Conservation (phyloP, 2,888 invertebrate species). For the Camptogramma bilineatum region DNA sequence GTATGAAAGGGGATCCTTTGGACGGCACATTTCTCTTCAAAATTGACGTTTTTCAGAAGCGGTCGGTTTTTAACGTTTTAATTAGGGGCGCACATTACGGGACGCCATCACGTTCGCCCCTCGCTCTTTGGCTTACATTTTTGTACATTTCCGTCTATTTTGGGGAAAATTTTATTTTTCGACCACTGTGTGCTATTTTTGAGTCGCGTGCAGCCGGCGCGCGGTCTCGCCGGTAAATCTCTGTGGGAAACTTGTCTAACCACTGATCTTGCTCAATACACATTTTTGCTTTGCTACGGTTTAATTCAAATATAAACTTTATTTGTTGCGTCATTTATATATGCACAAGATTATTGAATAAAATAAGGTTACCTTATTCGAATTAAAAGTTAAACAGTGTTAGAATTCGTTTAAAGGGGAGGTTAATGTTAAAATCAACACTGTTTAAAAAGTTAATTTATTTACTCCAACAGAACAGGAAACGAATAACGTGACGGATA, state of each 20-base stretch:
- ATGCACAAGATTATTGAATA: not conserved
- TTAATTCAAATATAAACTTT: constrained; percentile 36
- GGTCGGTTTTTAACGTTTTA: constrained; percentile 85
- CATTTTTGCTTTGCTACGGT: constrained; percentile 48
- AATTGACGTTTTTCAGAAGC: constrained; percentile 84
- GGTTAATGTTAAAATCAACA: constrained; percentile 52
- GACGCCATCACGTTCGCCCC: constrained; percentile 83
- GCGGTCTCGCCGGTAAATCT: constrained; percentile 78
- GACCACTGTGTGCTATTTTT: constrained; percentile 83
- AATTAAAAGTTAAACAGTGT: not conserved
- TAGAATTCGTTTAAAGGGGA: constrained; percentile 25
- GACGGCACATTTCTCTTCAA: constrained; percentile 84
- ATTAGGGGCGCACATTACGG: constrained; percentile 86
- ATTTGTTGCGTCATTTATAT: constrained; percentile 2
- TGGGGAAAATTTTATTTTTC: constrained; percentile 85
- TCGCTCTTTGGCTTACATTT: constrained; percentile 82
- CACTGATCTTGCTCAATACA: constrained; percentile 55
- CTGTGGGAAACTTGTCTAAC: constrained; percentile 80
- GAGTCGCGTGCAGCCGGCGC: constrained; percentile 83
- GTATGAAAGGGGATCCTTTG: constrained; percentile 79
- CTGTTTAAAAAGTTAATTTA: constrained; percentile 68
- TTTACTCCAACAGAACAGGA: constrained; percentile 69
- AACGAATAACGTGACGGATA: constrained; percentile 76
- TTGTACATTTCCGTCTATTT: constrained; percentile 85
- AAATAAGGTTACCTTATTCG: not conserved